Evolutionary conservation across 2,888 invertebrate species (phyloP).

Genomic region (Vannuccia rotundouncinata): DNA sequence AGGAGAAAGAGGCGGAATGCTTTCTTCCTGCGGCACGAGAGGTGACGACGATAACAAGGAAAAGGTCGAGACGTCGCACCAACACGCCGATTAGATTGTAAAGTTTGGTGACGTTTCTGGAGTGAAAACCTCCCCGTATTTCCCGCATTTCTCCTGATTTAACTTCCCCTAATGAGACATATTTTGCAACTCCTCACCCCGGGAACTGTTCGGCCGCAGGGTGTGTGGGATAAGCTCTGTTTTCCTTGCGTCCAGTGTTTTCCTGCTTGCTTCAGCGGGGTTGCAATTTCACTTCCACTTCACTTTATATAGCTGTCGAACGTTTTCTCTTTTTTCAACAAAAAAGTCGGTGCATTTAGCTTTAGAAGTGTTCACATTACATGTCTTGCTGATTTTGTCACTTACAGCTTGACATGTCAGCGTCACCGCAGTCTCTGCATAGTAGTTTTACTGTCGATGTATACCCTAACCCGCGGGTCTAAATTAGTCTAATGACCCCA

Average conservation of each 20-base stretch:
- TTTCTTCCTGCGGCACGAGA: too few relatives aligned
- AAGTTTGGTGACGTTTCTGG: background rate
- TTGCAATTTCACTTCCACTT: background rate
- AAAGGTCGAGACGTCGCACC: background rate
- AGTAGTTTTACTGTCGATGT: background rate
- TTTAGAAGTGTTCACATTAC: background rate
- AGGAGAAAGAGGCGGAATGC: too few relatives aligned
- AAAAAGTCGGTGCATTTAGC: background rate
- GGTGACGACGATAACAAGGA: background rate
- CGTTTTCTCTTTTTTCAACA: too few relatives aligned
- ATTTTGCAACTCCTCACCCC: background rate
- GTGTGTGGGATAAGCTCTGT: background rate
- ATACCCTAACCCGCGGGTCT: background rate
- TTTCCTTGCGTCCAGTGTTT: background rate
- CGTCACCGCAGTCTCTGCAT: background rate
- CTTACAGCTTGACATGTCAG: background rate
- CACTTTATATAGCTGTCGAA: too few relatives aligned
- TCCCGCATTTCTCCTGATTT: background rate
- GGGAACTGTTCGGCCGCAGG: background rate
- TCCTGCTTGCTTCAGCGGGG: background rate
- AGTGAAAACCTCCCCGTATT: background rate
- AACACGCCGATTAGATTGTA: background rate
- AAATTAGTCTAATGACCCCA: background rate
- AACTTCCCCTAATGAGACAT: background rate
- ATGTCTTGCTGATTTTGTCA: background rate